These are phyloP conservation scores for Cricetomys ansorgei DNA, from an alignment of 2,113 vertebrate genomes.

Conservation along the genomic window DNA sequence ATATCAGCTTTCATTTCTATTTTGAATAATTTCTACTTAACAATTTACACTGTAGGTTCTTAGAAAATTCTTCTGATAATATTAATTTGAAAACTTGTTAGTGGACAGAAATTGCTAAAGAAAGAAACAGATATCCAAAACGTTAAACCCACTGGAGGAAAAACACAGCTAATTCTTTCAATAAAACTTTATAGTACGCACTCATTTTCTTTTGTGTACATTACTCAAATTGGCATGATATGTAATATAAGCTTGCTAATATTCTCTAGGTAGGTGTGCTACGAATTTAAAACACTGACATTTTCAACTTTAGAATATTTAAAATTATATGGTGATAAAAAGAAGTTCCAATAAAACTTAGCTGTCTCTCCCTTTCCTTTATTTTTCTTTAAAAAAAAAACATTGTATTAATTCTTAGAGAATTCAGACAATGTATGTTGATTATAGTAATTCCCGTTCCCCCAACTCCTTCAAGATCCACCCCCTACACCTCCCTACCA, in stretches of 20 bases:
- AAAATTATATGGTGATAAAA: not conserved
- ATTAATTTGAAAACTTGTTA: not conserved
- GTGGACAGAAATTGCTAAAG: not conserved
- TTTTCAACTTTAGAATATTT: constrained; percentile 32
- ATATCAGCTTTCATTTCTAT: not conserved
- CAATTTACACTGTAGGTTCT: not conserved
- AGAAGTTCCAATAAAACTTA: not conserved
- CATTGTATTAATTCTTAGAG: not conserved
- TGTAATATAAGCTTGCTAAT: constrained; percentile 15
- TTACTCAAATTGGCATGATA: not conserved
- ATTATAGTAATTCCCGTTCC: not conserved
- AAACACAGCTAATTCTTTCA: constrained; percentile 1
- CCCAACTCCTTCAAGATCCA: not conserved
- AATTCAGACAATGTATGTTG: not conserved
- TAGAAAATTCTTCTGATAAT: constrained; percentile 11
- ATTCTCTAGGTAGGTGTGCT: not conserved
- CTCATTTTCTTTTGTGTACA: not conserved
- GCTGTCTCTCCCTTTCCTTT: not conserved
- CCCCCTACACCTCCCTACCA: not conserved
- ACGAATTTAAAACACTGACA: not conserved
- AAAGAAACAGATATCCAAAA: not conserved
- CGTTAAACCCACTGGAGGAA: not conserved
- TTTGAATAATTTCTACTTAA: not conserved
- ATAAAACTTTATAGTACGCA: not conserved
- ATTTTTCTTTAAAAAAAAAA: not conserved